Base-by-base conservation (phyloP, 2,113 vertebrate species). In the Cardinalis cardinalis region DNA sequence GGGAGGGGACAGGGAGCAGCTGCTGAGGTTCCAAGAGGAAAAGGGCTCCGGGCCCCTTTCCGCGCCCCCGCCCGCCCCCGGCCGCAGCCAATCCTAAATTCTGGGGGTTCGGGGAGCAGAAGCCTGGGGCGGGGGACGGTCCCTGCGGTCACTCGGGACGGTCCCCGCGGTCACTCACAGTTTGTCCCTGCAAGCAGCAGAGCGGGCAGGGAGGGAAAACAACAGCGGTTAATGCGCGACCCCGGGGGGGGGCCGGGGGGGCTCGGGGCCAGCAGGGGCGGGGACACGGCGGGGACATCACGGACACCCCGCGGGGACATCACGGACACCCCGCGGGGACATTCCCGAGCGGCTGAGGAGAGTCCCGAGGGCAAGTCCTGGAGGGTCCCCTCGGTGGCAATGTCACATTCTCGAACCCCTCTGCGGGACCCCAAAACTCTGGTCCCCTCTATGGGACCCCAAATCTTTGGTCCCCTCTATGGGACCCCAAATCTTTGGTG, bases 131-230 rank as follows among this genome's bases (percentile, higher is more conserved):
- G 24, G 93, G 66, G 66, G 66, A 34, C 55, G 21, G 55, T 56
- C 55, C 55, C 31, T 32, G 96, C 89, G 96, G 97, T 97, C 96
- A 99, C 99, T 99, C 98, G 28, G 63, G 64, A 68, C 44, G 93
- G 87, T 92, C 95, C 95, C 98, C 96, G 96, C 92, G 96, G 98
- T 97, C 96, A 99, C 99, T 99, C 98, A 99, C 98, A 98, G 98
- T 98, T 98, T 97, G 97, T 98, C 98, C 98, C 98, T 99, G 98
- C 94, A 97, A 98, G 98, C 98, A 97, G 98, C 97, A 97, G 98
- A 98, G 97, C 51, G 41, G 95, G 93, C 95, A 75, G 94, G 95
- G 89, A 96, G 98, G 98, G 98, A 98, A 98, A 98, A 98, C 98
- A 98, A 98, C 97, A 98, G 97, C 96, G 97, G 96, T 98, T 97